Evolutionary conservation across 1,140 invertebrate genomes (phyloP).

Genomic region (Hetaerina americana): DNA sequence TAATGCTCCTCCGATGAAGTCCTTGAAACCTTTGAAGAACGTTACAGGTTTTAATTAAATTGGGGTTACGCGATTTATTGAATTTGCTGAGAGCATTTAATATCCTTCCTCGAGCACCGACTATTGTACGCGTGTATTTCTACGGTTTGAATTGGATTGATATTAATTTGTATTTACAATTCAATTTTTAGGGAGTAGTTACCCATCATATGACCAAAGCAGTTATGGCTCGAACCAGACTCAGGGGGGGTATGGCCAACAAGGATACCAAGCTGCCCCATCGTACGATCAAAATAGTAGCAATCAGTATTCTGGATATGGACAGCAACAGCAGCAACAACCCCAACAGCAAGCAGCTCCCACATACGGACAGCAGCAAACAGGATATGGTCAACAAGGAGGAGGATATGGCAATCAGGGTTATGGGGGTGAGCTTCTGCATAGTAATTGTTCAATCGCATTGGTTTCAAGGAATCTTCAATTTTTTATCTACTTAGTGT

Average conservation of each 20-base stretch:
- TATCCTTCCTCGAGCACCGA: no score
- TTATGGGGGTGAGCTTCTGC: neutral
- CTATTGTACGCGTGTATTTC: no score
- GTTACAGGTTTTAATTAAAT: no score
- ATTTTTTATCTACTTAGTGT: no score
- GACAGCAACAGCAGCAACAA: conserved; percentile 1
- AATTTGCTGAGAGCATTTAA: no score
- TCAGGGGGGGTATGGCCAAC: conserved; percentile 2
- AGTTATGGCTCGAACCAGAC: neutral
- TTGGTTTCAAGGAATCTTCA: no score
- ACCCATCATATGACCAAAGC: conserved; percentile 3
- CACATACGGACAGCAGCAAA: neutral
- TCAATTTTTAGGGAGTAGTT: neutral
- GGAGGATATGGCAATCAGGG: neutral
- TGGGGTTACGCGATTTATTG: no score
- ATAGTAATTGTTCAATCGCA: no score
- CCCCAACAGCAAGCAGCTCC: neutral
- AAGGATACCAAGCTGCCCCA: neutral
- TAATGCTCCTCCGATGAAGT: no score
- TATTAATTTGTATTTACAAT: neutral
- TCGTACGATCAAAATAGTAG: conserved; percentile 6
- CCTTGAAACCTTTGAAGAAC: no score
- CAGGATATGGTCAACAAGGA: neutral
- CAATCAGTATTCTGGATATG: conserved; percentile 4
- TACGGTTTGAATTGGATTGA: neutral